Base-by-base conservation (phyloP, 2,113 vertebrate species). In the Pseudopipra pipra region DNA sequence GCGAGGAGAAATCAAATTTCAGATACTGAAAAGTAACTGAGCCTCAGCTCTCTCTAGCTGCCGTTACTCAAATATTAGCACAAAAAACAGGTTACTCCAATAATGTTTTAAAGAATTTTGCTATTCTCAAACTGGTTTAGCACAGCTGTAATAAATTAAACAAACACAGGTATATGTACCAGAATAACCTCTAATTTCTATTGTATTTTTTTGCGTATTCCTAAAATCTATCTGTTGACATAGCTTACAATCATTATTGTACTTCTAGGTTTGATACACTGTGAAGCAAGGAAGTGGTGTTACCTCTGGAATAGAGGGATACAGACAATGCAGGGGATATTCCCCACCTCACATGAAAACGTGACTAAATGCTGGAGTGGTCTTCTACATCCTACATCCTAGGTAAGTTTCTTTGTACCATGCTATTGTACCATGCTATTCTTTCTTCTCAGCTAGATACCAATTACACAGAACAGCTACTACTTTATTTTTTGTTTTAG, bases 1-100 rank as follows among this genome's bases (percentile, higher is more conserved):
- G 27, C 52, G 37, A 87, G 24, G 28, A 87, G 49, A 91, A 91
- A 92, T 59, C 22, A 72, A 10, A 65, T 58, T 91, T 87, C 51
- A 65, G 24, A 77, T 0, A 2, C n/a, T 76, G 37, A 91, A 37
- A 91, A 73, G 20, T 66, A 73, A 44, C 28, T 73, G 71, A 85
- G 51, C 44, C 51, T 76, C 31, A 65, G 19, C 31, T 62, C 71
- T 68, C 17, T 47, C n/a, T 85, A 72, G 44, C 12, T 82, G 61
- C n/a, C 76, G 7, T 68, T 76, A 71, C 33, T 68, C 8, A 61
- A 46, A 79, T 3, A 2, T 22, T 76, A 54, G 28, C 54, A 72
- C 0, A 2, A 66, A 76, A 87, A 58, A 52, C 8, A 74, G 35
- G 31, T 66, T 80, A 12, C 30, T 62, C 30, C 55, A 70, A 15